These are phyloP conservation scores for Columbina picui DNA, from an alignment of 2,113 vertebrate genomes.

Conservation along the genomic window DNA sequence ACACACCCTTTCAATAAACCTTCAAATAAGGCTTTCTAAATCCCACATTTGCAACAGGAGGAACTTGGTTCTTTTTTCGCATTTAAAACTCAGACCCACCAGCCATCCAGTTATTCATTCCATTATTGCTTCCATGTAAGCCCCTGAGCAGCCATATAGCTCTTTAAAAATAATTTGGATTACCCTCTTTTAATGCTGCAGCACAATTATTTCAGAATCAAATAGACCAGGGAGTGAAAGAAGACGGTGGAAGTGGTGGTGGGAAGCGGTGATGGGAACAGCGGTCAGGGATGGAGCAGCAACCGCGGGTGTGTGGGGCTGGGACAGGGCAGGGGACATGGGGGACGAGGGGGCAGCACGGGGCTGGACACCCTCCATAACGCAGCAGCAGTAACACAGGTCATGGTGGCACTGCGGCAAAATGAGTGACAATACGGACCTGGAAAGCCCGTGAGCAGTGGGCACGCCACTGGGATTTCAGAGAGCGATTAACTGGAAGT, in stretches of 20 bases:
- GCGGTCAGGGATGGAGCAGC: fast-evolving
- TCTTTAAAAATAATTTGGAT: background rate
- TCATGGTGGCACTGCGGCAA: background rate
- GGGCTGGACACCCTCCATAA: background rate
- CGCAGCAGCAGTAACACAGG: background rate
- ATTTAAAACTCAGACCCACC: background rate
- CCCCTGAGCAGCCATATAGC: background rate
- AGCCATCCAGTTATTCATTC: background rate
- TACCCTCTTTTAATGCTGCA: background rate
- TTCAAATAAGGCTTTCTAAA: background rate
- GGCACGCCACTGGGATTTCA: background rate
- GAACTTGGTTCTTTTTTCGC: background rate
- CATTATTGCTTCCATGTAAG: background rate
- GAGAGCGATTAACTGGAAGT: background rate
- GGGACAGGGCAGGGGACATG: background rate
- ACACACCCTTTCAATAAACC: background rate
- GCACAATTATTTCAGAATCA: background rate
- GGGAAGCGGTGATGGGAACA: background rate
- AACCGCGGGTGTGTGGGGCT: fast-evolving
- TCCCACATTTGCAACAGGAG: background rate
- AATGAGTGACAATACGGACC: background rate
- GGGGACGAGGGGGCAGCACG: too few relatives aligned
- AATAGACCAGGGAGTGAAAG: background rate
- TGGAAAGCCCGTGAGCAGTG: background rate
- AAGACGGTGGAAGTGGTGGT: background rate